Conservation (phyloP, 2,797 vertebrate genomes). For the Bucorvus abyssinicus region DNA sequence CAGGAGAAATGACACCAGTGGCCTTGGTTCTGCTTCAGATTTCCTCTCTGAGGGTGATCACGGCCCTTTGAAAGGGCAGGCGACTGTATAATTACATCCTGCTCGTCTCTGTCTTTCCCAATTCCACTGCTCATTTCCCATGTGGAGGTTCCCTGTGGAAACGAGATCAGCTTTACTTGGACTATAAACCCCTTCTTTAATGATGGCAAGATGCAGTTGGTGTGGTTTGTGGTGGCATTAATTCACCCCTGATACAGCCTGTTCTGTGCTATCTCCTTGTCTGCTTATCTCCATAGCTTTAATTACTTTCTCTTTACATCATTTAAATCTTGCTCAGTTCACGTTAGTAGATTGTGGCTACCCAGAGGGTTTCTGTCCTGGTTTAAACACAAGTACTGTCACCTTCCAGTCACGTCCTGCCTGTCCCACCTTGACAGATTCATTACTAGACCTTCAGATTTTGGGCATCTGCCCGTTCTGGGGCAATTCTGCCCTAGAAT, state of each 20-base stretch:
- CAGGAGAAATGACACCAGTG: no score
- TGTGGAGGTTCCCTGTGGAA: background rate
- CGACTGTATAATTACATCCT: background rate
- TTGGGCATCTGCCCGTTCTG: background rate
- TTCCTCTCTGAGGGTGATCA: background rate
- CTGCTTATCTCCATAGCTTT: background rate
- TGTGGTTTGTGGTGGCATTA: background rate
- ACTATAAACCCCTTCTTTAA: background rate
- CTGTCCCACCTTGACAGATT: background rate
- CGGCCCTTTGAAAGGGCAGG: background rate
- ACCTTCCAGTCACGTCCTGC: fast-evolving
- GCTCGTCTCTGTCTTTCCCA: background rate
- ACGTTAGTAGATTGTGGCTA: background rate
- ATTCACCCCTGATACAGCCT: background rate
- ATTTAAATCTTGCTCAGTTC: background rate
- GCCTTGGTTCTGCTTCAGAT: background rate
- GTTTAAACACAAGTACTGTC: background rate
- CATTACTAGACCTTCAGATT: background rate
- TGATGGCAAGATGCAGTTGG: background rate
- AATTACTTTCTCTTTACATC: background rate
- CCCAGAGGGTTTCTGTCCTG: background rate
- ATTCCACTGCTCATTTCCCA: background rate
- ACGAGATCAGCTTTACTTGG: background rate
- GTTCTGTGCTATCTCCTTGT: background rate
- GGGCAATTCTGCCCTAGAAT: background rate